Base-by-base conservation (phyloP, 2,888 invertebrate genomes). In the Erpobdella octoculata region DNA sequence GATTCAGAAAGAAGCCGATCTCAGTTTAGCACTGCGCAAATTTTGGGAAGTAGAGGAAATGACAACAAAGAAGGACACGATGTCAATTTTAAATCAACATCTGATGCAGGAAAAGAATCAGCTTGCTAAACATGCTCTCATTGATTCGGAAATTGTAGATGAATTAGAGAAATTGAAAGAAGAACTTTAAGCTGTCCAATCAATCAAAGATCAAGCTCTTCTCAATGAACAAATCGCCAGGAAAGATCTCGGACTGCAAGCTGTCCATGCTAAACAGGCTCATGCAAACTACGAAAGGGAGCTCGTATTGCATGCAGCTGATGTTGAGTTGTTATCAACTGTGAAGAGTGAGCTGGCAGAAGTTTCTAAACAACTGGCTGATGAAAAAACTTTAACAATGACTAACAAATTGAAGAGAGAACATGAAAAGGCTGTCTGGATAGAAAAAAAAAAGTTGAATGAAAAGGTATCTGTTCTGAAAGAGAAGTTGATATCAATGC, bases 401-500 rank as follows among this genome's bases (percentile, higher is more conserved):
- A 37, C 21, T 5, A 25, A 53, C 15, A 28, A 53, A 25, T 28
- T 25, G 21, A 53, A 53, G 53, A 33, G 36, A 25, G 25, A 53
- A 15, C 73, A 81, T 81, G 82, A 84, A 5, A 87, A 28, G 21
- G 46, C 21, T 41, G 28, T 88, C 8, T 90, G 89, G 87, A 83
- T 86, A 61, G 87, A 88, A 71, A 87, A 88, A 78, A 89, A 92
- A 79, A 85, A 86, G 71, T 83, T 87, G 61, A 85, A 85, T 35
- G 86, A 77, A 31, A 83, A 91, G 83, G 88, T 88, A 78, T 86
- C 87, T 70, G 89, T 89, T 78, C 82, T 90, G 58, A 86, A 89
- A 76, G 85, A 86, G 70, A 86, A 91, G 71, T 84, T 90, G 62
- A 86, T 87, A 70, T 91, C 92, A 79, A 84, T 93, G 33, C 89